These are phyloP conservation scores for Choreutis nemorana DNA, from an alignment of 2,888 invertebrate species.

Conservation along the genomic window DNA sequence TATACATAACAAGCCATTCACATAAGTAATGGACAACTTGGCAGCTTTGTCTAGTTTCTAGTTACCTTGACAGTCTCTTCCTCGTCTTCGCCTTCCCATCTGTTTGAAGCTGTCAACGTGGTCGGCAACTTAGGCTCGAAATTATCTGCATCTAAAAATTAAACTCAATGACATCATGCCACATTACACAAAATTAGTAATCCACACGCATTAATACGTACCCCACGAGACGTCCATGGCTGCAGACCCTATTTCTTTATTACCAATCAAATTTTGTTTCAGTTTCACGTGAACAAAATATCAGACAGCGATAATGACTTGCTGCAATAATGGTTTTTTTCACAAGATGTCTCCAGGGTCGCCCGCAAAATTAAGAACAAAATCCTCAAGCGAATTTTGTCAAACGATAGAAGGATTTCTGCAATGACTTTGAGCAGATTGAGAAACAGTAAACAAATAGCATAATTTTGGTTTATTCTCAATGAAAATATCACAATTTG, in stretches of 20 bases:
- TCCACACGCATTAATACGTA: constrained; percentile 35
- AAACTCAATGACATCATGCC: constrained; percentile 27
- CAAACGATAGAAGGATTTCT: constrained; percentile 60
- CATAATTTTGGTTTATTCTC: constrained; percentile 61
- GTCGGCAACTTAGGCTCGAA: constrained; percentile 72
- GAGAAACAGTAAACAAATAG: constrained; percentile 54
- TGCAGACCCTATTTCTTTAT: constrained; percentile 45
- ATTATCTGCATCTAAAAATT: constrained; percentile 74
- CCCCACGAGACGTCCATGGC: constrained; percentile 79
- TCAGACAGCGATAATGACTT: constrained; percentile 39
- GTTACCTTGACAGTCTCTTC: constrained; percentile 85
- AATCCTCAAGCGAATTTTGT: constrained; percentile 51
- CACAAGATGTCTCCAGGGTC: constrained; percentile 66
- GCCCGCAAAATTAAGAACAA: constrained; percentile 47
- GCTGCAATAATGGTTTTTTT: constrained; percentile 44
- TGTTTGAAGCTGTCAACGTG: constrained; percentile 69
- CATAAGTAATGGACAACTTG: constrained; percentile 27
- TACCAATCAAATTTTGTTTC: constrained; percentile 50
- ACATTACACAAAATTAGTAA: constrained; percentile 18
- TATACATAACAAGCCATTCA: constrained; percentile 13
- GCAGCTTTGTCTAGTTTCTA: constrained; percentile 28
- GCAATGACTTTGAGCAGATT: constrained; percentile 50
- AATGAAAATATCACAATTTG: constrained; percentile 56
- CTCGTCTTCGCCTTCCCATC: constrained; percentile 90
- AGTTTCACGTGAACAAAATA: constrained; percentile 53